Percentiles rank a stretch among this genome's conserved stretches.
Evolutionary conservation across 2,888 invertebrate genomes (phyloP).

Genomic region (Chaetogeoica ovagalla): DNA sequence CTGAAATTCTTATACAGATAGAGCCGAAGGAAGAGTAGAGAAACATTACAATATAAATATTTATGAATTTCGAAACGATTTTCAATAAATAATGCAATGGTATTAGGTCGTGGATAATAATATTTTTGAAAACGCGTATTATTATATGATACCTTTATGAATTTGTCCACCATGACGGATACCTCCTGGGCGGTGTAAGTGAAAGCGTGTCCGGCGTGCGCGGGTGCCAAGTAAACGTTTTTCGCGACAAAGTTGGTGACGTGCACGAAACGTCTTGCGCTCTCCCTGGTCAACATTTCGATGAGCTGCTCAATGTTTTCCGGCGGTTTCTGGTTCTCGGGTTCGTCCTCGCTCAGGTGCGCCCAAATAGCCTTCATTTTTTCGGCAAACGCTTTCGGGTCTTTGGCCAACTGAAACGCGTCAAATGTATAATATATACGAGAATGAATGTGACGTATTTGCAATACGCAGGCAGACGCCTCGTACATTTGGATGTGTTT

Average conservation of each 20-base stretch:
- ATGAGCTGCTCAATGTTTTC: slow-evolving; percentile 76
- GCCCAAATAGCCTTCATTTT: slow-evolving; percentile 75
- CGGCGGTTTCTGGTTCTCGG: slow-evolving; percentile 82
- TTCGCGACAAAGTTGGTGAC: slow-evolving; percentile 72
- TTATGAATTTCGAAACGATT: too few relatives aligned
- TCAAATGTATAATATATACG: too few relatives aligned
- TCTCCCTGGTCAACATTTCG: slow-evolving; percentile 75
- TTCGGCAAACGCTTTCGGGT: slow-evolving; percentile 73
- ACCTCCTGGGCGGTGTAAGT: slow-evolving; percentile 3
- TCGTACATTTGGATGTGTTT: too few relatives aligned
- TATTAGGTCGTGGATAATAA: too few relatives aligned
- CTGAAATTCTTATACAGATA: too few relatives aligned
- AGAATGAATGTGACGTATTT: too few relatives aligned
- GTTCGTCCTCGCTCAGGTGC: slow-evolving; percentile 74
- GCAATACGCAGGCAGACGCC: too few relatives aligned
- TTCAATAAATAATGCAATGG: too few relatives aligned
- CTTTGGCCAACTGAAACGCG: slow-evolving; percentile 70
- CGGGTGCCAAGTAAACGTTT: slow-evolving; percentile 66
- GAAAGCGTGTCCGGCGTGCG: slow-evolving; percentile 56
- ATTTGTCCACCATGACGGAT: slow-evolving; percentile 7
- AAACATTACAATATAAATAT: not conserved
- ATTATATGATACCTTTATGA: slow-evolving; percentile 40
- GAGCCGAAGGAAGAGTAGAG: too few relatives aligned
- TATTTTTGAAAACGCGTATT: too few relatives aligned
- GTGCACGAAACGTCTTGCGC: slow-evolving; percentile 76